These are phyloP conservation scores for Pseudorhombus dupliciocellatus DNA, from an alignment of 2,113 vertebrate genomes.

Conservation along the genomic window DNA sequence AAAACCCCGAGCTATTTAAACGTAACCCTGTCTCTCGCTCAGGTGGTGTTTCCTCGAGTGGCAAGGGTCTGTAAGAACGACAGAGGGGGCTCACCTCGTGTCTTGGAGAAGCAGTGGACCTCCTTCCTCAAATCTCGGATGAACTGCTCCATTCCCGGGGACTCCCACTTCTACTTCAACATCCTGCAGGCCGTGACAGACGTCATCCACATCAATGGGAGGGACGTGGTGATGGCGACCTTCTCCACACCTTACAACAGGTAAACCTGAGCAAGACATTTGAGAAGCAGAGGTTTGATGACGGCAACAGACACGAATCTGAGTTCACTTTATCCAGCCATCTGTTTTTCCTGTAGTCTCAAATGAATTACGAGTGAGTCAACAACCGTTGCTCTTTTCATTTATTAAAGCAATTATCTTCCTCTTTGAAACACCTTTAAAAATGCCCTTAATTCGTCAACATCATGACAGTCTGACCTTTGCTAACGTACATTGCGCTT, in stretches of 20 bases:
- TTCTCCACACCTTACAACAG: conserved; percentile 99
- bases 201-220: conserved; percentile 92
- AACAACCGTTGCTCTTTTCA: conserved; percentile 41
- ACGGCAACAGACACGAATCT: neutral
- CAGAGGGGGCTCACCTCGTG: conserved; percentile 94
- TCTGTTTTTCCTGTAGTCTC: neutral
- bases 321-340: neutral
- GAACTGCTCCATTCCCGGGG: conserved; percentile 97
- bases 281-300: neutral
- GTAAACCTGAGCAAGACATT: conserved; percentile 71
- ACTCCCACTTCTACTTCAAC: conserved; percentile 99
- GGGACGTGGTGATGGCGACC: conserved; percentile 93
- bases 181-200: conserved; percentile 96
- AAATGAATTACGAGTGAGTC: conserved; percentile 1
- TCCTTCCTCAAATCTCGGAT: conserved; percentile 96
- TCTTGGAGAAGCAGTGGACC: conserved; percentile 99
- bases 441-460: conserved; percentile 46
- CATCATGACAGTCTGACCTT: conserved; percentile 63
- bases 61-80: conserved; percentile 97
- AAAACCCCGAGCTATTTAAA: neutral
- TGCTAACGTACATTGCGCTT: conserved; percentile 24
- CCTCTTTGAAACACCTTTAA: conserved; percentile 36
- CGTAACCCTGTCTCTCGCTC: conserved; percentile 13
- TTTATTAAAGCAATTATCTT: conserved; percentile 47
- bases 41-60: conserved; percentile 97